Evolutionary conservation across 2,888 invertebrate genomes (phyloP).

Genomic region (Caenorhabditis sp.): DNA sequence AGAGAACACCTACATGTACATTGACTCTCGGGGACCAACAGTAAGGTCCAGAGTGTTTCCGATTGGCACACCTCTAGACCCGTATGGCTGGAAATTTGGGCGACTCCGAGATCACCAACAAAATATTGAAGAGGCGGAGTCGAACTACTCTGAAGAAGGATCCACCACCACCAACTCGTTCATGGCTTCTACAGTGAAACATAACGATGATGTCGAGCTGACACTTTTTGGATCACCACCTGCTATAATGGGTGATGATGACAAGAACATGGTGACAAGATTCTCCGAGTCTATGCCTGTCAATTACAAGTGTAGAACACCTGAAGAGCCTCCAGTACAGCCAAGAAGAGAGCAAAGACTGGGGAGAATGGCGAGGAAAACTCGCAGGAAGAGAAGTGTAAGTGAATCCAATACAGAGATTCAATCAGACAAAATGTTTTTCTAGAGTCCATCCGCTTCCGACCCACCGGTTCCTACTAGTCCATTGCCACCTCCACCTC

Average conservation of each 20-base stretch:
- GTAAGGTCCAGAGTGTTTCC: conserved; percentile 66
- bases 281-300: conserved; percentile 61
- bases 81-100: conserved; percentile 66
- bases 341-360: neutral
- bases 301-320: conserved; percentile 34
- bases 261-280: conserved; percentile 23
- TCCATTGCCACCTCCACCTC: conserved; percentile 54
- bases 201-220: conserved; percentile 64
- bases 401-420: neutral
- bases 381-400: conserved; percentile 42
- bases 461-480: conserved; percentile 58
- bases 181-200: conserved; percentile 56
- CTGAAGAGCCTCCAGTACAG: neutral
- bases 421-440: neutral
- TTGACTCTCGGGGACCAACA: conserved; percentile 81
- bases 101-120: conserved; percentile 55
- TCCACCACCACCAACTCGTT: conserved; percentile 44
- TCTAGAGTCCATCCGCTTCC: conserved; percentile 58
- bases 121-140: conserved; percentile 5
- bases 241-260: conserved; percentile 45
- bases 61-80: conserved; percentile 31
- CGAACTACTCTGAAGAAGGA: conserved; percentile 50
- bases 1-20: conserved; percentile 75
- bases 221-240: conserved; percentile 78
- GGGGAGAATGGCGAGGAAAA: conserved; percentile 22